These are phyloP conservation scores for Gortyna flavago DNA, from an alignment of 2,888 invertebrate genomes.

Conservation along the genomic window DNA sequence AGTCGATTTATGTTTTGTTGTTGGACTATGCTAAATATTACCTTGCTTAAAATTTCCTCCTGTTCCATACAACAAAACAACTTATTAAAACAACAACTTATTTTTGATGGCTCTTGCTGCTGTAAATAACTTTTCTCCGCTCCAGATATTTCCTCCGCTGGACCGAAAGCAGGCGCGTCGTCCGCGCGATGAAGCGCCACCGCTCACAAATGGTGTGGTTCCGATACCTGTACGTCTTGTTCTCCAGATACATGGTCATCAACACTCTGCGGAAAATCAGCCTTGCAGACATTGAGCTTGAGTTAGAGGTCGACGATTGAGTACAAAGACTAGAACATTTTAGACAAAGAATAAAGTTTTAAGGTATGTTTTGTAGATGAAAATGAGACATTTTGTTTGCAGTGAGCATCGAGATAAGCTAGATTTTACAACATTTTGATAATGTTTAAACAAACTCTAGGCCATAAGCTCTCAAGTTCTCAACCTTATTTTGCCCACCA, in stretches of 20 bases:
- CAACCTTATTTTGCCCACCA: neutral
- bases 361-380: slow-evolving; percentile 24
- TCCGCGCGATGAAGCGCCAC: slow-evolving; percentile 96
- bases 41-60: neutral
- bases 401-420: slow-evolving; percentile 1
- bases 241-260: slow-evolving; percentile 97
- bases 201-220: slow-evolving; percentile 99
- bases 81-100: too few species aligned
- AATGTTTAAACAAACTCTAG: slow-evolving; percentile 37
- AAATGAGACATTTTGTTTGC: slow-evolving; percentile 10
- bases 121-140: slow-evolving; percentile 22
- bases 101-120: neutral
- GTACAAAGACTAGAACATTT: slow-evolving; percentile 39
- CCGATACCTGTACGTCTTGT: slow-evolving; percentile 95
- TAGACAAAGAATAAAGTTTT: slow-evolving; percentile 12
- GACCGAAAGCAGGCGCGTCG: slow-evolving; percentile 90
- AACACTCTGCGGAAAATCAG: slow-evolving; percentile 95
- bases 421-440: slow-evolving; percentile 50
- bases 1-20: neutral
- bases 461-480: neutral
- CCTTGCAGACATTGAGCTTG: slow-evolving; percentile 93
- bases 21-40: neutral
- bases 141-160: slow-evolving; percentile 92
- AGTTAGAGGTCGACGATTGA: slow-evolving; percentile 92
- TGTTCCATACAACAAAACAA: neutral